phyloP scores from a whole-genome alignment of 2,888 invertebrate genomes.

The Parelbella ahira region DNA sequence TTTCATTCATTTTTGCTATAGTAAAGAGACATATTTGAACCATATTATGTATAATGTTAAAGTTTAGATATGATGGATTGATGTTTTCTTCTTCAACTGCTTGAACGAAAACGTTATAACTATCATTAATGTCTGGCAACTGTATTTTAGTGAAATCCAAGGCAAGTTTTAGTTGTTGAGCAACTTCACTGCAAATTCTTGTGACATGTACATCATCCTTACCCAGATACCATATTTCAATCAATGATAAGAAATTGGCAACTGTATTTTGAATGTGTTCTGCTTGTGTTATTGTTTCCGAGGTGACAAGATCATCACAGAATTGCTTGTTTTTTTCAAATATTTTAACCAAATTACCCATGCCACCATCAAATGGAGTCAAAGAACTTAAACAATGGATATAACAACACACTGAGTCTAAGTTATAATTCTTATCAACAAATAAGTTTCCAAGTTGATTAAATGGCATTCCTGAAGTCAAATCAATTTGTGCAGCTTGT shows the following conservation, averaged over 20 bases:
- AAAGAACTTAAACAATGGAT: constrained; percentile 90
- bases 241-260: constrained; percentile 77
- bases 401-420: constrained; percentile 95
- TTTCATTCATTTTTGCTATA: constrained; percentile 86
- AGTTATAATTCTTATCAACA: constrained; percentile 88
- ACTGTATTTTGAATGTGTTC: constrained; percentile 74
- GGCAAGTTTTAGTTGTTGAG: constrained; percentile 87
- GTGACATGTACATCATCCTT: constrained; percentile 84
- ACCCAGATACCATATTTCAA: constrained; percentile 83
- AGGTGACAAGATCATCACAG: constrained; percentile 74
- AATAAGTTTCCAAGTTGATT: constrained; percentile 96
- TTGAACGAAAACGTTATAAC: constrained; percentile 71
- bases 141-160: constrained; percentile 77
- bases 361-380: constrained; percentile 93
- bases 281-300: constrained; percentile 61
- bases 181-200: constrained; percentile 84
- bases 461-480: constrained; percentile 93
- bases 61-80: constrained; percentile 80
- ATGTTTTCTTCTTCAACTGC: constrained; percentile 70
- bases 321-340: constrained; percentile 85
- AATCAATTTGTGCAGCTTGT: constrained; percentile 88
- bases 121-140: constrained; percentile 75
- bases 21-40: constrained; percentile 90
- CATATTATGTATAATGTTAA: constrained; percentile 90
- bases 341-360: constrained; percentile 89